Base-by-base conservation (phyloP, 2,113 vertebrate genomes). In the Opisthocomus hoazin region DNA sequence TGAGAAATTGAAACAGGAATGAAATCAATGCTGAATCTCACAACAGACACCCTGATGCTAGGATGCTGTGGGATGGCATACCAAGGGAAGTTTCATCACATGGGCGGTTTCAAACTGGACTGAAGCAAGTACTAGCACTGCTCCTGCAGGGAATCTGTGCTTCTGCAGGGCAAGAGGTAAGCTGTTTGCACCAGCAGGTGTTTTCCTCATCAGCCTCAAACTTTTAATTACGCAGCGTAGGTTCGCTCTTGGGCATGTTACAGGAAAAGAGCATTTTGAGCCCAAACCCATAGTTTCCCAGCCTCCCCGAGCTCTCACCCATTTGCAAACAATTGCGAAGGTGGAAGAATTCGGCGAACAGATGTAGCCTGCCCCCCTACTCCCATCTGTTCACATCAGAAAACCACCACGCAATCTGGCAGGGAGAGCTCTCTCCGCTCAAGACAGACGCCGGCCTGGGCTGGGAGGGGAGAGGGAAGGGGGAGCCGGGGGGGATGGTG, bases 321-420 rank as follows among this genome's bases (percentile, higher is more conserved):
- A 93, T 95, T 96, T 94, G 92, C 95, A 95, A 96, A 97, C 96
- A 97, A 96, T 95, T 96, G 96, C n/a, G 92, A 97, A 95, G 95
- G 96, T 96, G 94, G 96, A 96, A 94, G 95, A 91, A 97, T 92
- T 96, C 92, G 93, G 81, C 0, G 91, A 96, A 87, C 95, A 96
- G 96, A 96, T 97, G 96, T 93, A 94, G 90, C 91, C 96, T 93
- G 92, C 96, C 95, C 95, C 91, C 89, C 91, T 93, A 87, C 74
- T 96, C 95, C 96, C 96, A 96, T 96, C 96, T 96, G 96, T 91
- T 96, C 96, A 94, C 96, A 95, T 94, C 95, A 95, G 90, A 96
- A 93, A 96, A 91, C 80, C 94, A 96, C 95, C 96, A 95, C 92
- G 61, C 96, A 96, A 96, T 94, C 95, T 94, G 96, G 96, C 94